These are phyloP conservation scores for Cinclus cinclus DNA, from an alignment of 2,113 vertebrate species.

Conservation along the genomic window DNA sequence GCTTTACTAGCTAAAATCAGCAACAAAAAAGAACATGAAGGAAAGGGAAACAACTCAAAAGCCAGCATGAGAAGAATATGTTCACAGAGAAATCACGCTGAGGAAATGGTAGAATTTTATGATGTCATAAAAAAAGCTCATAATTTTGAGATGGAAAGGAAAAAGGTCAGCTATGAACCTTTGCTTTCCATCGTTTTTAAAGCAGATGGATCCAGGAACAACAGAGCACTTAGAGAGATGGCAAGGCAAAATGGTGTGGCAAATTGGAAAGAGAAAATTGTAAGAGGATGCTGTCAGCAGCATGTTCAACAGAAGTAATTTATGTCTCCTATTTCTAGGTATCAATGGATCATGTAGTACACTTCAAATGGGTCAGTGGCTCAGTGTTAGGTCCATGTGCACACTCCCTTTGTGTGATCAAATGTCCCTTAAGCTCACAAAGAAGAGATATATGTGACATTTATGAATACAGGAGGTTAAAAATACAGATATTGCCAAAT, in stretches of 20 bases:
- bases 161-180: not conserved
- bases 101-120: not conserved
- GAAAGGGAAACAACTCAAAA: not conserved
- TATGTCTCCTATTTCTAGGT: not conserved
- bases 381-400: not conserved
- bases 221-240: not conserved
- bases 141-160: constrained; percentile 6
- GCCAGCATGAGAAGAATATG: not conserved
- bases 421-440: not conserved
- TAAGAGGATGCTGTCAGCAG: not conserved
- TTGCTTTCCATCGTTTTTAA: not conserved
- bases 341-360: not conserved
- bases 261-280: not conserved
- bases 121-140: not conserved
- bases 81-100: not conserved
- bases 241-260: not conserved
- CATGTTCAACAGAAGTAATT: not conserved
- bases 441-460: not conserved
- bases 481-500: not conserved
- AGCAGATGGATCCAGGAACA: not conserved
- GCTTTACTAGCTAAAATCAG: not conserved
- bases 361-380: not conserved
- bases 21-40: not conserved
- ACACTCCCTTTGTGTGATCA: not conserved
- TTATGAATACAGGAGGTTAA: not conserved